phyloP scores from a whole-genome alignment of 2,888 invertebrate species.

The Drosophila hamatofila region DNA sequence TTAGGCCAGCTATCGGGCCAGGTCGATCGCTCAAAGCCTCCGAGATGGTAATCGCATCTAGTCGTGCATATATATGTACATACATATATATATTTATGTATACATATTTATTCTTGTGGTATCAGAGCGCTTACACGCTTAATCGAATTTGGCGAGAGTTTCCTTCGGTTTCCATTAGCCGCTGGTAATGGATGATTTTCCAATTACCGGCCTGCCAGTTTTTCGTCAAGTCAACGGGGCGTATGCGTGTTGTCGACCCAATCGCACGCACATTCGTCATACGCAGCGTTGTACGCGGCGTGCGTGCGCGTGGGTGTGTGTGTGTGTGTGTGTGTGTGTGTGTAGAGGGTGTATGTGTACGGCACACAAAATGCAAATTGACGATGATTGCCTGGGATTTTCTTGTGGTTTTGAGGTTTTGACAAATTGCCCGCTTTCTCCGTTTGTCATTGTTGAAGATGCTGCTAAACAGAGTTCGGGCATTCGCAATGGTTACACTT shows the following conservation, averaged over 20 bases:
- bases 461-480: conserved; percentile 60
- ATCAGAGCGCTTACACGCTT: conserved; percentile 68
- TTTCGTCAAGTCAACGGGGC: conserved; percentile 39
- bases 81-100: not conserved
- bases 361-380: conserved; percentile 67
- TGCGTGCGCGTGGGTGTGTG: conserved; percentile 6
- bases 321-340: not conserved
- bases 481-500: conserved; percentile 59
- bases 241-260: conserved; percentile 64
- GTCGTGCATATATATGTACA: not conserved
- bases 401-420: conserved; percentile 72
- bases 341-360: conserved; percentile 10
- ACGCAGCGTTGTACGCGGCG: conserved; percentile 22
- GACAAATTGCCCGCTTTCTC: conserved; percentile 70
- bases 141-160: conserved; percentile 77
- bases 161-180: conserved; percentile 71
- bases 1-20: not conserved
- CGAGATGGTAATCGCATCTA: conserved; percentile 14
- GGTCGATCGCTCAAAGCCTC: conserved; percentile 35
- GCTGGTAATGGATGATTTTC: conserved; percentile 78
- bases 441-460: conserved; percentile 53
- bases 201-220: conserved; percentile 70
- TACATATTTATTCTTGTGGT: conserved; percentile 37
- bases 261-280: conserved; percentile 73
- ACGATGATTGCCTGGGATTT: conserved; percentile 65